phyloP scores from a whole-genome alignment of 1,140 invertebrate species.

The Zaprionus ornatus region DNA sequence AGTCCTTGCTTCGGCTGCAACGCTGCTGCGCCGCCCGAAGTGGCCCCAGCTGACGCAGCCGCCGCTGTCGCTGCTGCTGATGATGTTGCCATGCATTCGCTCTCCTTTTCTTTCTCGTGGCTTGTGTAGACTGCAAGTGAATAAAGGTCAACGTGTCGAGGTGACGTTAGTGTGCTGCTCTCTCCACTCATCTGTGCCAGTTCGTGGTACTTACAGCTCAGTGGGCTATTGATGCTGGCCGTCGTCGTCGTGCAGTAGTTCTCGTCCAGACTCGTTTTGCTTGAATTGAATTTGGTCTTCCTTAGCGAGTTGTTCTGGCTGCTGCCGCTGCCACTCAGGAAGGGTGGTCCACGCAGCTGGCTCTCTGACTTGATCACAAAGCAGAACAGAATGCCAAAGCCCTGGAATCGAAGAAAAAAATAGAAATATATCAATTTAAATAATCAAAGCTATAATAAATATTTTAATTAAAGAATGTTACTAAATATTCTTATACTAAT shows the following conservation, averaged over 20 bases:
- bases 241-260: slow-evolving; percentile 83
- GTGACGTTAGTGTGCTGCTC: background rate
- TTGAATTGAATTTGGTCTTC: slow-evolving; percentile 75
- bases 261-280: slow-evolving; percentile 82
- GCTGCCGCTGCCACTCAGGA: slow-evolving; percentile 62
- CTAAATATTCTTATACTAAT: too few species aligned
- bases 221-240: slow-evolving; percentile 84
- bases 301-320: slow-evolving; percentile 66
- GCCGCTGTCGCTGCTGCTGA: slow-evolving; percentile 43
- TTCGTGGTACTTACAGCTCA: slow-evolving; percentile 84
- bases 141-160: slow-evolving; percentile 1
- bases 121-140: slow-evolving; percentile 78
- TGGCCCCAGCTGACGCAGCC: slow-evolving; percentile 28
- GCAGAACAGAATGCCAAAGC: slow-evolving; percentile 84
- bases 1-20: slow-evolving; percentile 64
- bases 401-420: slow-evolving; percentile 71
- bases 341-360: slow-evolving; percentile 63
- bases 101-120: slow-evolving; percentile 83
- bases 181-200: too few species aligned
- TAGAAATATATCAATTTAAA: background rate
- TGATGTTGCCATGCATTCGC: slow-evolving; percentile 62
- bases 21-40: slow-evolving; percentile 25
- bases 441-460: background rate
- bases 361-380: slow-evolving; percentile 85
- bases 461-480: background rate